These are phyloP conservation scores for Ceratothoa steindachneri DNA, from an alignment of 2,888 invertebrate genomes.

Conservation along the genomic window DNA sequence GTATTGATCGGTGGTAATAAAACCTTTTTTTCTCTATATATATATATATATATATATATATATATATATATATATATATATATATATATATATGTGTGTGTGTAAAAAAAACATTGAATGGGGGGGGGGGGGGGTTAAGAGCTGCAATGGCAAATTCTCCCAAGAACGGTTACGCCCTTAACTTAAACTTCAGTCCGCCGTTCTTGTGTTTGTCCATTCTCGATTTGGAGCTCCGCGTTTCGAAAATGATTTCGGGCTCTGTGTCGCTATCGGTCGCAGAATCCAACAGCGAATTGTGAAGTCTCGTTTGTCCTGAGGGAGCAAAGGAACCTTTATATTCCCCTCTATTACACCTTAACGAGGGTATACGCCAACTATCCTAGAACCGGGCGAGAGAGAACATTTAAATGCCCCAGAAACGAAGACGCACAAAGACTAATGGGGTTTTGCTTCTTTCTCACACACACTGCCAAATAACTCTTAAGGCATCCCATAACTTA, in stretches of 20 bases:
- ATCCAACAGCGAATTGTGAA: conserved; percentile 30
- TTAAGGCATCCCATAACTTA: too few species aligned
- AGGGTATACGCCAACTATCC: too few species aligned
- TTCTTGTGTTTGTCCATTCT: conserved; percentile 33
- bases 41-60: too few species aligned
- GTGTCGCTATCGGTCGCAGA: conserved; percentile 42
- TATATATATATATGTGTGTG: too few species aligned
- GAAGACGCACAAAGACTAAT: too few species aligned
- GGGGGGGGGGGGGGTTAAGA: neutral
- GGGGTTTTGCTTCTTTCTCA: too few species aligned
- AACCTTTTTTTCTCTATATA: too few species aligned
- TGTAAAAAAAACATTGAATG: neutral
- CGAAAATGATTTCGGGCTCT: conserved; percentile 42
- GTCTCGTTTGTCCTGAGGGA: conserved; percentile 16
- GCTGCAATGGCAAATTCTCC: neutral
- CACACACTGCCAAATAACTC: neutral
- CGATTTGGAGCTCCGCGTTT: conserved; percentile 29
- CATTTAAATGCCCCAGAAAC: too few species aligned
- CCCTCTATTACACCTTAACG: neutral
- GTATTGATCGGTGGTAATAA: neutral
- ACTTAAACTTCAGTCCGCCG: conserved; percentile 29
- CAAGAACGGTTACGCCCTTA: conserved; percentile 23
- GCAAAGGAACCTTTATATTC: neutral
- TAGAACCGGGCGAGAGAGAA: too few species aligned
- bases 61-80: too few species aligned